These are phyloP conservation scores for Entomyzon cyanotis DNA, from an alignment of 2,113 vertebrate species.

Conservation along the genomic window DNA sequence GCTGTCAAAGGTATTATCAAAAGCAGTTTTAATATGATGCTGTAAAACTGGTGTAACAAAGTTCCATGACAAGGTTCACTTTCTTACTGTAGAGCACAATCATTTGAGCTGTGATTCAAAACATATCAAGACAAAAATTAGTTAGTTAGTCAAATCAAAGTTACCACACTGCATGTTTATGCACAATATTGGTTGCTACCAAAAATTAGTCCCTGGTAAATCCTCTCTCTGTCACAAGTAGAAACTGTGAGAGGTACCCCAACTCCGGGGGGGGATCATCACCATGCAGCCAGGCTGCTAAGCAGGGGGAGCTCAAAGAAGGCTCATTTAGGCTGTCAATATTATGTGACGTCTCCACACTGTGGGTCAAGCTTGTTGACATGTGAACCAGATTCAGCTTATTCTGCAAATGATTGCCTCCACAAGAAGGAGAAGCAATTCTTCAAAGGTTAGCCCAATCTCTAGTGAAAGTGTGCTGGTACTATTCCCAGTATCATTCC, in stretches of 20 bases:
- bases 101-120: not conserved
- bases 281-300: not conserved
- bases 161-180: not conserved
- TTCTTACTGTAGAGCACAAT: not conserved
- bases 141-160: not conserved
- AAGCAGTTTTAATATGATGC: not conserved
- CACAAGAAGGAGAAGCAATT: not conserved
- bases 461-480: not conserved
- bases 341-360: not conserved
- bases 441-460: not conserved
- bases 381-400: not conserved
- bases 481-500: not conserved
- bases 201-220: not conserved
- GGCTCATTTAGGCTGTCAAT: not conserved
- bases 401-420: not conserved
- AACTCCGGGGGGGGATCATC: not conserved
- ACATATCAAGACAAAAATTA: not conserved
- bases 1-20: not conserved
- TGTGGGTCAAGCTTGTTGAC: not conserved
- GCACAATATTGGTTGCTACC: not conserved
- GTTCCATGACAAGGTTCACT: not conserved
- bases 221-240: not conserved
- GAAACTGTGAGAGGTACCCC: not conserved
- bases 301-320: not conserved
- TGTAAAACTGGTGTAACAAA: not conserved